Base-by-base conservation (phyloP, 2,888 invertebrate genomes). In the Dryobotodes eremita region DNA sequence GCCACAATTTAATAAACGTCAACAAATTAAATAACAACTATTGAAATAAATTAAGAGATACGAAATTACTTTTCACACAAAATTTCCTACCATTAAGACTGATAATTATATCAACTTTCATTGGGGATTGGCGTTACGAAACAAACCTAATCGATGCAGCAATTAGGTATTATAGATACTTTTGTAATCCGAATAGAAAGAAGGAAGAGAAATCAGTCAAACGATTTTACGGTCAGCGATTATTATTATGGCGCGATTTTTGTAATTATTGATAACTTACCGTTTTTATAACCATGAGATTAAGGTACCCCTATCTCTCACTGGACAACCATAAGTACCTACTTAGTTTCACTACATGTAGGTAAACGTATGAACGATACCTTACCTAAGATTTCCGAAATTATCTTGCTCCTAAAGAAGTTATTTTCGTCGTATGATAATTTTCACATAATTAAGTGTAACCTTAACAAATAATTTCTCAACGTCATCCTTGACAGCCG, bases 121-220 rank as follows among this genome's bases (percentile, higher is more conserved):
- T 81, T 73, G 23, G 71, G 77, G 64, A 89, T 89, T 82, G 75
- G 23, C 64, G 66, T 85, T 86, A 84, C 86, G 80, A 79, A 82
- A 85, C 77, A 74, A 61, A 59, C 71, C 15, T 80, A 80, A 84
- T 80, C 69, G 76, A 20, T 61, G 31, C 15, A 57, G 61, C 71
- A 71, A 85, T 85, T 77, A 88, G 71, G 59, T 75, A 55, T 70
- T 66, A 74, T 69, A 65, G 55, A 77, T 68, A 62, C 71, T 87
- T 82, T 79, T 81, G 66, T 69, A 64, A 71, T 71, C 17, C 13
- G 61, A 78, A 71, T 64, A 64, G 61, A 77, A 79, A 71, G 70
- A 85, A 36, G 42, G 26, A 84, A 86, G 71, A 74, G 86, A 86
- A 86, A 86, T 76, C 80, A n/a, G 55, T 64, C 0, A 50, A 74